These are phyloP conservation scores for Strigamia transsilvanica DNA, from an alignment of 2,888 invertebrate genomes.

Conservation along the genomic window DNA sequence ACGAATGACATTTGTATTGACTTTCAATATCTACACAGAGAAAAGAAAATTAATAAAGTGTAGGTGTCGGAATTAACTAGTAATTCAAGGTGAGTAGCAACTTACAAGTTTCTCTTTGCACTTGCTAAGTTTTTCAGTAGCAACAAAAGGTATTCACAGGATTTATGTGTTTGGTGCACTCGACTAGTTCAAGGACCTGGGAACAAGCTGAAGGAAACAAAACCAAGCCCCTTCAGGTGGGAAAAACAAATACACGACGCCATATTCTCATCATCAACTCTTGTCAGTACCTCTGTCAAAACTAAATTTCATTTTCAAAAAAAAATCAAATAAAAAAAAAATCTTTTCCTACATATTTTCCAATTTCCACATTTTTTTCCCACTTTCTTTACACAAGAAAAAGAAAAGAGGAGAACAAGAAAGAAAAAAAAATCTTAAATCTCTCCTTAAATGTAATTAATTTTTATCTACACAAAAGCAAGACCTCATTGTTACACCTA, in stretches of 20 bases:
- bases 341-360: not conserved
- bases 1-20: not conserved
- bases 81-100: slow-evolving; percentile 47
- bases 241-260: slow-evolving; percentile 26
- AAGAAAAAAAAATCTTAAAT: not conserved
- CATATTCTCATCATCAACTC: not conserved
- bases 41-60: not conserved
- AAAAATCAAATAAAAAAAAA: not conserved
- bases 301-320: not conserved
- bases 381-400: not conserved
- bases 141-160: slow-evolving; percentile 42
- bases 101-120: slow-evolving; percentile 37
- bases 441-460: not conserved
- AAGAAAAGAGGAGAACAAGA: too few species aligned
- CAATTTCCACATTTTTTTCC: slow-evolving; percentile 7
- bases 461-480: not conserved
- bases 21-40: not conserved
- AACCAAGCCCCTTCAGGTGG: slow-evolving; percentile 3
- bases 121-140: slow-evolving; percentile 28
- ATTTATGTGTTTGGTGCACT: slow-evolving; percentile 46
- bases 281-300: not conserved
- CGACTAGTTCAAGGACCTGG: slow-evolving; percentile 34
- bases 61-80: slow-evolving; percentile 22
- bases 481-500: not conserved
- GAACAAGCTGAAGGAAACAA: slow-evolving; percentile 41